Conservation (phyloP, 2,113 vertebrate genomes). For the Echinops telfairi region DNA sequence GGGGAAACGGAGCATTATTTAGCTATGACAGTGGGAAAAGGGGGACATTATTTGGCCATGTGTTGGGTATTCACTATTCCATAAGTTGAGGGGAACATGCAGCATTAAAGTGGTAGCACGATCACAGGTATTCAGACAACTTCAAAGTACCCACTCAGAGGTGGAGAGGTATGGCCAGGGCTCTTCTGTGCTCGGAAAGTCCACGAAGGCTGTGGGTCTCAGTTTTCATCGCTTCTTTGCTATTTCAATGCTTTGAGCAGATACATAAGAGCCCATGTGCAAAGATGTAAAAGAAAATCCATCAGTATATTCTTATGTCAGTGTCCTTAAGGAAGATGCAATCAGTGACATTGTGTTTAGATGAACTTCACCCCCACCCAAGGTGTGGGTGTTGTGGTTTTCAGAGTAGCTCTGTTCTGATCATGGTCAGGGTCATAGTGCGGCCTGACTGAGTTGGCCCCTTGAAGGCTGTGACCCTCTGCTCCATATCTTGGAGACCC, state of each 20-base stretch:
- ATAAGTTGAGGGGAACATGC: not conserved
- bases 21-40: not conserved
- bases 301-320: conserved; percentile 48
- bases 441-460: conserved; percentile 74
- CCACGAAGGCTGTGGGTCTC: conserved; percentile 43
- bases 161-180: conserved; percentile 12
- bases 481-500: conserved; percentile 69
- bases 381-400: conserved; percentile 71
- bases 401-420: conserved; percentile 71
- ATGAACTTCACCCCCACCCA: conserved; percentile 62
- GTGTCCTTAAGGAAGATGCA: not conserved
- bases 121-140: not conserved
- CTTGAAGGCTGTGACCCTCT: conserved; percentile 75
- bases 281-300: not conserved
- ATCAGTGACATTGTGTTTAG: not conserved
- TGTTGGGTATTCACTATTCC: not conserved
- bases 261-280: conserved; percentile 26
- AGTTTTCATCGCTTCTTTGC: conserved; percentile 62
- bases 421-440: conserved; percentile 81
- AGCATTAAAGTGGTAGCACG: conserved; percentile 25
- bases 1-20: conserved; percentile 31
- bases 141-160: not conserved
- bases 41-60: conserved; percentile 31
- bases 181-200: conserved; percentile 27
- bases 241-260: conserved; percentile 64